These are phyloP conservation scores for Ypsolopha scabrella DNA, from an alignment of 2,888 invertebrate genomes.

Conservation along the genomic window DNA sequence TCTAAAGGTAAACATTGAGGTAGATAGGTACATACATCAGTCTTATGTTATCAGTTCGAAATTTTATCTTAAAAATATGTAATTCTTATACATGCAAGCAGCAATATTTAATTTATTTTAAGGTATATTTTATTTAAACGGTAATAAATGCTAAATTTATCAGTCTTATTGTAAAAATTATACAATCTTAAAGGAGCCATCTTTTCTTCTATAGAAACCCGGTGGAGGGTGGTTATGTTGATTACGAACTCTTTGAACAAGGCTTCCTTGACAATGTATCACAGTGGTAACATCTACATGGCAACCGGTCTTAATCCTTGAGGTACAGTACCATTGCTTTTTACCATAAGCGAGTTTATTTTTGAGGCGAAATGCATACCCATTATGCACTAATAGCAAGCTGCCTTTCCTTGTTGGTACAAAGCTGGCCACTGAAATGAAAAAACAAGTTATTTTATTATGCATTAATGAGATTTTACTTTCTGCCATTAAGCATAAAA, in stretches of 20 bases:
- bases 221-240: conserved; percentile 49
- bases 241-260: conserved; percentile 44
- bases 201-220: conserved; percentile 44
- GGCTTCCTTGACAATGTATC: conserved; percentile 29
- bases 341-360: conserved; percentile 57
- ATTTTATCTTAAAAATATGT: too few relatives aligned
- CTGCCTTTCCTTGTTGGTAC: conserved; percentile 55
- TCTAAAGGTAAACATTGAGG: too few relatives aligned
- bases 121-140: too few relatives aligned
- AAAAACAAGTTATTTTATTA: too few relatives aligned
- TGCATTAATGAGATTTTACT: too few relatives aligned
- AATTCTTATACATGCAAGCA: too few relatives aligned
- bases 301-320: conserved; percentile 48
- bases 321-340: conserved; percentile 59
- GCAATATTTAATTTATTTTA: too few relatives aligned
- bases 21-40: too few relatives aligned
- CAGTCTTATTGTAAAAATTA: conserved; percentile 13
- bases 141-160: too few relatives aligned
- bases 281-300: conserved; percentile 51
- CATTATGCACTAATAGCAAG: conserved; percentile 43
- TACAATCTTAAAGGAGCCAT: conserved; percentile 53
- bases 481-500: too few relatives aligned
- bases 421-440: conserved; percentile 50
- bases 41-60: too few relatives aligned
- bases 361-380: conserved; percentile 51